Conservation (phyloP, 1,140 invertebrate species). For the Whitmania pigra region DNA sequence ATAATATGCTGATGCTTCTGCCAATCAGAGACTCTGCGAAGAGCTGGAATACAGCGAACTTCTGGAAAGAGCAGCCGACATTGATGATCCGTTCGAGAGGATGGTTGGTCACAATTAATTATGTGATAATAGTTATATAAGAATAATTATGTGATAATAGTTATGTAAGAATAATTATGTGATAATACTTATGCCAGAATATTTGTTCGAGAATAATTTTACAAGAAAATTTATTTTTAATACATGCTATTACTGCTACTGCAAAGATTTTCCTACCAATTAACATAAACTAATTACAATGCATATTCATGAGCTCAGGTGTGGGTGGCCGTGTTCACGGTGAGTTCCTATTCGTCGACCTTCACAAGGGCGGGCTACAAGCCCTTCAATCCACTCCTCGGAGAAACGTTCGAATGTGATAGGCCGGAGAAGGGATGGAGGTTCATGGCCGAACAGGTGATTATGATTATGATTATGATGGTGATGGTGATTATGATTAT, state of each 20-base stretch:
- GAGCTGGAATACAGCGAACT: conserved; percentile 93
- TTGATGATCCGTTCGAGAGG: conserved; percentile 64
- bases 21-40: conserved; percentile 72
- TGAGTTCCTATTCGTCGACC: conserved; percentile 88
- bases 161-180: no score
- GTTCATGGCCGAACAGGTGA: conserved; percentile 75
- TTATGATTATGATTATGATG: not conserved
- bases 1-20: not conserved
- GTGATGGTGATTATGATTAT: no score
- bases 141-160: no score
- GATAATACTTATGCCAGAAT: no score
- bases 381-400: conserved; percentile 56
- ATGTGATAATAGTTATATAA: not conserved
- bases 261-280: not conserved
- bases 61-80: conserved; percentile 64
- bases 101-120: conserved; percentile 14
- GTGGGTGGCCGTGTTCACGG: conserved; percentile 86
- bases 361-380: conserved; percentile 43
- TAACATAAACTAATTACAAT: not conserved
- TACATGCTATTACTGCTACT: not conserved
- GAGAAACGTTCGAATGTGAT: conserved; percentile 93
- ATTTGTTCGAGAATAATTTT: no score
- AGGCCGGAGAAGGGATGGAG: conserved; percentile 90
- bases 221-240: no score
- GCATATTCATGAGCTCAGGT: conserved; percentile 48